Conservation (phyloP, 2,113 vertebrate genomes). For the Datnioides undecimradiatus region DNA sequence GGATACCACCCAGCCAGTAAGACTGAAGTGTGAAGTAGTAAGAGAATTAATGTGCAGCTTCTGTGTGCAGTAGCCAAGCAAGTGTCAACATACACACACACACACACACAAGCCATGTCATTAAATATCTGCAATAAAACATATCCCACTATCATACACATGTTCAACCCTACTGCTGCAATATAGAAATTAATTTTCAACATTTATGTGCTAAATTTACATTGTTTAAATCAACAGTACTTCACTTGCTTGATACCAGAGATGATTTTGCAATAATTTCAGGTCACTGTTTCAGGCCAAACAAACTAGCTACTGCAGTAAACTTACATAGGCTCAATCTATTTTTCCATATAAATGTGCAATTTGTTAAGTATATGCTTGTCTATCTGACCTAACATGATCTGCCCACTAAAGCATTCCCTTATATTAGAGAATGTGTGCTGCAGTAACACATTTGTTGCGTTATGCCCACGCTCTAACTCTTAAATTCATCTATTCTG, state of each 20-base stretch:
- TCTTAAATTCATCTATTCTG: background rate
- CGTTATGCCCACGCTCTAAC: background rate
- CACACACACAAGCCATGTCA: constrained; percentile 25
- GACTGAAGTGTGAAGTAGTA: constrained; percentile 75
- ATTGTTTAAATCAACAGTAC: background rate
- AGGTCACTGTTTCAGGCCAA: too few relatives aligned
- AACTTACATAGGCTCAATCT: background rate
- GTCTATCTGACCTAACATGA: background rate
- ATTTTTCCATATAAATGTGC: too few relatives aligned
- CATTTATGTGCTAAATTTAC: background rate
- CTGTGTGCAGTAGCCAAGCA: constrained; percentile 71
- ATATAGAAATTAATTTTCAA: background rate
- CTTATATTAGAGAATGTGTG: background rate
- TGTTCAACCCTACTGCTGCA: background rate
- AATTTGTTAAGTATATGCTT: background rate
- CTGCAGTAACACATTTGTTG: background rate
- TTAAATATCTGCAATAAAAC: constrained; percentile 43
- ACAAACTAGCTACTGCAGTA: background rate
- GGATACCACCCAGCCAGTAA: constrained; percentile 60
- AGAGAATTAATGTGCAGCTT: constrained; percentile 73
- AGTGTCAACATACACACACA: constrained; percentile 42
- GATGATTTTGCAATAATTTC: background rate
- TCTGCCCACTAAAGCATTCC: background rate
- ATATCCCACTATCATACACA: constrained; percentile 22
- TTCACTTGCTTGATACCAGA: background rate